Percentiles rank a stretch among this genome's conserved stretches.
These are phyloP conservation scores for Pectinophora gossypiella DNA, from an alignment of 1,140 invertebrate species.

Conservation along the genomic window DNA sequence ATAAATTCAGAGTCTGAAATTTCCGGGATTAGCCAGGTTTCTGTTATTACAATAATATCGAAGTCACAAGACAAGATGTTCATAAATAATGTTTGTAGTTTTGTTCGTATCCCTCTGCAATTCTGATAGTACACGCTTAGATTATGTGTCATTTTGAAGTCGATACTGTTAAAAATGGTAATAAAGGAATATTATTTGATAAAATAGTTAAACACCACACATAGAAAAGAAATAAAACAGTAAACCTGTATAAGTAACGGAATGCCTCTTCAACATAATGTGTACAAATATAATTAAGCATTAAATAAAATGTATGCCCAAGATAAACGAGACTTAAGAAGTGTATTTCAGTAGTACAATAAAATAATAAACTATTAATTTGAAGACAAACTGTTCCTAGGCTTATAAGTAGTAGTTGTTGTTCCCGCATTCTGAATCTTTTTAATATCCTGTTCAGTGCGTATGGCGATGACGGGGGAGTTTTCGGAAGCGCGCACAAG, in stretches of 20 bases:
- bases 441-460: not conserved
- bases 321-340: no score
- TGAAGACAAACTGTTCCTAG: no score
- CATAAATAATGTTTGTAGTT: not conserved
- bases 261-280: no score
- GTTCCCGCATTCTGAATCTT: not conserved
- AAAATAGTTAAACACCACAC: no score
- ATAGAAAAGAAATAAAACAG: no score
- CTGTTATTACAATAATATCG: not conserved
- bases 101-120: not conserved
- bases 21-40: not conserved
- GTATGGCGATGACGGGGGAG: not conserved
- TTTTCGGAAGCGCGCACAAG: not conserved
- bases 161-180: not conserved
- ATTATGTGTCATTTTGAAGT: not conserved
- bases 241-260: no score
- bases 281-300: no score
- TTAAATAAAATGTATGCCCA: no score
- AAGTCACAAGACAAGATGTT: not conserved
- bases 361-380: no score
- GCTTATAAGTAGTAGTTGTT: no score
- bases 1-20: not conserved
- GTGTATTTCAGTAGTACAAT: no score
- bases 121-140: not conserved
- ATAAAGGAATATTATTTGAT: no score